phyloP scores from a whole-genome alignment of 2,888 invertebrate genomes.

The Amiota communis region DNA sequence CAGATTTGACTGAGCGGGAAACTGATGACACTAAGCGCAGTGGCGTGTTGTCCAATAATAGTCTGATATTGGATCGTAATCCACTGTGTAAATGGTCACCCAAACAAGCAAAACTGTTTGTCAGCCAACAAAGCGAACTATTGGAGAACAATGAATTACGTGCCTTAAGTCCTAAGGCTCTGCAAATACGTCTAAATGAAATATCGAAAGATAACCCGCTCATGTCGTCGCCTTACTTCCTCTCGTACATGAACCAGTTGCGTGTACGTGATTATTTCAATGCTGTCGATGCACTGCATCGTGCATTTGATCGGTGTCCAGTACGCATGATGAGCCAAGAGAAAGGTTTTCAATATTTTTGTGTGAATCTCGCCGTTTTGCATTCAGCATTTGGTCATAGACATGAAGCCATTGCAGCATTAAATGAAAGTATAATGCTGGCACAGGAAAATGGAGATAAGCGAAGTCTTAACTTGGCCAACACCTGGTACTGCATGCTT shows the following conservation, averaged over 20 bases:
- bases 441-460: constrained; percentile 92
- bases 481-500: constrained; percentile 84
- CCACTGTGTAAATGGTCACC: constrained; percentile 83
- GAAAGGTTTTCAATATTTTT: constrained; percentile 86
- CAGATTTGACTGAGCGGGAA: constrained; percentile 18
- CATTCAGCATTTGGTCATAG: constrained; percentile 86
- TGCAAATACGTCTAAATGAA: constrained; percentile 77
- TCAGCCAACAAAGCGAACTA: constrained; percentile 88
- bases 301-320: constrained; percentile 86
- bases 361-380: constrained; percentile 90
- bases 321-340: constrained; percentile 83
- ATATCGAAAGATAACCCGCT: constrained; percentile 72
- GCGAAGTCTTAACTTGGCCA: constrained; percentile 87
- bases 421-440: constrained; percentile 90
- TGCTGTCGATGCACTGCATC: constrained; percentile 66
- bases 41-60: constrained; percentile 26
- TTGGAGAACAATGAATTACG: constrained; percentile 87
- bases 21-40: constrained; percentile 36
- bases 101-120: constrained; percentile 90
- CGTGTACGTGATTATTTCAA: constrained; percentile 88
- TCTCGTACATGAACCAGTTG: constrained; percentile 91
- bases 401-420: constrained; percentile 83
- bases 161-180: constrained; percentile 83
- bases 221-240: constrained; percentile 78
- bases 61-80: constrained; percentile 8